These are phyloP conservation scores for Neopipo cinnamomea DNA, from an alignment of 2,113 vertebrate species.

Conservation along the genomic window DNA sequence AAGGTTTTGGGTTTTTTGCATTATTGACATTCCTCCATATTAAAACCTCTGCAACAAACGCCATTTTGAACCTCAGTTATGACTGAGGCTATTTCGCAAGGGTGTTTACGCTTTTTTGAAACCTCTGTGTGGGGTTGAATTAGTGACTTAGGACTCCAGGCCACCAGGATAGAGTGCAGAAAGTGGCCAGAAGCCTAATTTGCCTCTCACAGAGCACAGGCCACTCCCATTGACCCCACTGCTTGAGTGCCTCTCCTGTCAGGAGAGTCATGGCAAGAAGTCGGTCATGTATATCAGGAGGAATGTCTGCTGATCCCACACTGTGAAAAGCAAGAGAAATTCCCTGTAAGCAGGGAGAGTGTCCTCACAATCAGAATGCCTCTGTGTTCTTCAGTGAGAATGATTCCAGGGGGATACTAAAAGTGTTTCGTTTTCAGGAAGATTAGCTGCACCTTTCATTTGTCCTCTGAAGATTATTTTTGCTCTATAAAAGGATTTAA, in stretches of 20 bases:
- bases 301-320: background rate
- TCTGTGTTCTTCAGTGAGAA: background rate
- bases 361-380: background rate
- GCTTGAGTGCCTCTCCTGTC: background rate
- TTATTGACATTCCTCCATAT: background rate
- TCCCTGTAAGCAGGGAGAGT: background rate
- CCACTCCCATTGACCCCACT: background rate
- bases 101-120: background rate
- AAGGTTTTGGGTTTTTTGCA: background rate
- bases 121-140: background rate
- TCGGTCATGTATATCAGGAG: background rate
- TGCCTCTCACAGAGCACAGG: background rate
- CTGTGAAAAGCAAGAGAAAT: background rate
- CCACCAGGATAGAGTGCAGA: background rate
- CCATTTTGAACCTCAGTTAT: background rate
- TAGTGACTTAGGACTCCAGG: background rate
- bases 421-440: slow-evolving; percentile 3
- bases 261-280: background rate
- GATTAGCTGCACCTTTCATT: slow-evolving; percentile 12
- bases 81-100: background rate
- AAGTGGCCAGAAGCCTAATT: background rate
- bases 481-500: background rate
- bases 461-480: slow-evolving; percentile 26
- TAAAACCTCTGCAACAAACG: background rate
- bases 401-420: background rate